Conservation (phyloP, 2,113 vertebrate genomes). For the Ctenomys sociabilis region DNA sequence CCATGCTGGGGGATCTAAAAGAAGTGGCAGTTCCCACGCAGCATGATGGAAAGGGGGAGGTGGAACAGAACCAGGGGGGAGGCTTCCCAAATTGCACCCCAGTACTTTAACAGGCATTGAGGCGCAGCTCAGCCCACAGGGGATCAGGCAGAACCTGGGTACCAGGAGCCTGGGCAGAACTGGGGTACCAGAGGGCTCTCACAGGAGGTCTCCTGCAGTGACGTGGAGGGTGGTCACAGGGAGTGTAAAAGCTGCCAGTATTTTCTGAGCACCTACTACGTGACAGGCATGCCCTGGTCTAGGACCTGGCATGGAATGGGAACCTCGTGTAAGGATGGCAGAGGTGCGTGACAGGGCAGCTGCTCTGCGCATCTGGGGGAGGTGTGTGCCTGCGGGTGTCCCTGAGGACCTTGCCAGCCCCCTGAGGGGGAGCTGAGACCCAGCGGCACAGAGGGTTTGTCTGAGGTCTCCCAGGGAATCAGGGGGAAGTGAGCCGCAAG, state of each 20-base stretch:
- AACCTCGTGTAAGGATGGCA: rapidly evolving
- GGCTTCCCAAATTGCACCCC: constrained; percentile 53
- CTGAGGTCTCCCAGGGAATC: background rate
- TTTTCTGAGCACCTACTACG: background rate
- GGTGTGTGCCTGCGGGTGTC: background rate
- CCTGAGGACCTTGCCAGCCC: background rate
- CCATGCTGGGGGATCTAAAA: constrained; percentile 67
- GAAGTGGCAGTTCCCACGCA: constrained; percentile 72
- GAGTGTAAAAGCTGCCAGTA: background rate
- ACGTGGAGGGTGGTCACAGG: background rate
- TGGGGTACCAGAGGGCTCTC: background rate
- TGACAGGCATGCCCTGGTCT: background rate
- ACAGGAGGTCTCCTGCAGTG: background rate
- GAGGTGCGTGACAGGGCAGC: background rate
- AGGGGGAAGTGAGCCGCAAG: background rate
- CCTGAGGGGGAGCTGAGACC: background rate
- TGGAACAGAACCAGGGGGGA: constrained; percentile 65
- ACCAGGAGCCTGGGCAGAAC: background rate
- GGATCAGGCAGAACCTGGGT: background rate
- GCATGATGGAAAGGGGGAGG: constrained; percentile 71
- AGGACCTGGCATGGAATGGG: background rate
- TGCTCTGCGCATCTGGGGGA: background rate
- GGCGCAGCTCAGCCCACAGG: background rate
- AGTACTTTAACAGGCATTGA: constrained; percentile 24
- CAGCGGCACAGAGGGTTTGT: background rate